Evolutionary conservation across 2,797 vertebrate genomes (phyloP), one percentile per base, ranked within the genome.

Genomic region (Alcedo quadribrachys): DNA sequence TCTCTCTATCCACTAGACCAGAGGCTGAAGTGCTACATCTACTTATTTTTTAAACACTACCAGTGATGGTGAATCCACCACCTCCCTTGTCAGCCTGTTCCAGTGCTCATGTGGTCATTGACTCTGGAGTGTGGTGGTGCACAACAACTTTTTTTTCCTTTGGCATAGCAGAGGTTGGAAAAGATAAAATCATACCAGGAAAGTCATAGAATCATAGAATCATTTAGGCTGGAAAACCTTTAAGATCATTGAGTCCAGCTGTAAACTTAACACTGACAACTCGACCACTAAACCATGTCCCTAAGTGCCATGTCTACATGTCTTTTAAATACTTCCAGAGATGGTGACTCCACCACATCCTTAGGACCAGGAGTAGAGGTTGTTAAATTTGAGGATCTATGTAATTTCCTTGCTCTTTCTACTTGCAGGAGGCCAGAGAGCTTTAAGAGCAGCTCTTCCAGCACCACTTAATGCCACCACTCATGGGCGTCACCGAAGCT

Each of bases 381-480:
- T 27, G 12, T 43, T 42, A 20, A 43, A 70, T 75, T 33, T 35
- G 43, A 20, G 15, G 66, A 60, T 18, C 33, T 66, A 14, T 5
- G 3, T 8, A 8, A 48, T 53, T 60, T 40, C 33, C 27, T 86
- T 48, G 45, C 13, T 27, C 14, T 50, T 74, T 61, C 42, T 16
- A 28, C 54, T 73, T 50, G 28, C 4, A 15, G 11, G 20, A 19
- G 63, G 27, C 48, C 33, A 15, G 43, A 35, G 40, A 79, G 32
- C 40, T 81, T 58, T 42, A 35, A 42, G 32, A 87, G 55, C 7
- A 21, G 76, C 33, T 53, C 77, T 83, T 90, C 78, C 70, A 58
- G 60, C 9, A 17, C 65, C 50, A 42, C 80, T 68, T 67, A 88
- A 91, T 87, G 79, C 86, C 85, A 82, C 24, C 19, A 82, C 79